These are phyloP conservation scores for Xylocopa sonorina DNA, from an alignment of 1,140 invertebrate species.

Conservation along the genomic window DNA sequence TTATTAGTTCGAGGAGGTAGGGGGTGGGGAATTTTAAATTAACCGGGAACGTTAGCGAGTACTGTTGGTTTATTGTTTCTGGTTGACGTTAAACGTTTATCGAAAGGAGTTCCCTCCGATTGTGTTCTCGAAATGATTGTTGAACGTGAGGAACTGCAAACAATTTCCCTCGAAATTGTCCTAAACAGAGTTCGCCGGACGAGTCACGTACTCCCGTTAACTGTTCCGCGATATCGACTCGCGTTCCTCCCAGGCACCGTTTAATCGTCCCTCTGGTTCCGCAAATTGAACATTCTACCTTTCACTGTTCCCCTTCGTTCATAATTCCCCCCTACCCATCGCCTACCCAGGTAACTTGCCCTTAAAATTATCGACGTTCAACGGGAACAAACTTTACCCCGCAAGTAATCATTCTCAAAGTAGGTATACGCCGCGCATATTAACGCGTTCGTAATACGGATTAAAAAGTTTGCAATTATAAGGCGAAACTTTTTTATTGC, in stretches of 20 bases:
- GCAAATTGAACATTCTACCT: neutral
- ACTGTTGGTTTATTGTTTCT: slow-evolving; percentile 13
- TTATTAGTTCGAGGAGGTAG: slow-evolving; percentile 29
- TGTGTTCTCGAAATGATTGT: slow-evolving; percentile 33
- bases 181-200: slow-evolving; percentile 41
- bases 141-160: slow-evolving; percentile 41
- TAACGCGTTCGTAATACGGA: no score
- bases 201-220: slow-evolving; percentile 34
- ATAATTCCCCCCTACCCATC: no score
- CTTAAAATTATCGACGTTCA: neutral
- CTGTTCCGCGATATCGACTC: slow-evolving; percentile 35
- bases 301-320: neutral
- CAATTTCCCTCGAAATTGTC: slow-evolving; percentile 25
- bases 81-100: slow-evolving; percentile 16
- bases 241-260: neutral
- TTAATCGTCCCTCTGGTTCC: slow-evolving; percentile 10
- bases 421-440: neutral
- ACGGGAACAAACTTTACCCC: neutral
- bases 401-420: neutral
- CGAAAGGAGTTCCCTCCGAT: slow-evolving; percentile 26
- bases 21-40: slow-evolving; percentile 29
- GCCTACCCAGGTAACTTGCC: no score
- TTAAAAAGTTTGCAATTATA: no score
- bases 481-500: no score
- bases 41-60: slow-evolving; percentile 11